Evolutionary conservation across 1,140 invertebrate genomes (phyloP).

Genomic region (Sminthurinus signatus): DNA sequence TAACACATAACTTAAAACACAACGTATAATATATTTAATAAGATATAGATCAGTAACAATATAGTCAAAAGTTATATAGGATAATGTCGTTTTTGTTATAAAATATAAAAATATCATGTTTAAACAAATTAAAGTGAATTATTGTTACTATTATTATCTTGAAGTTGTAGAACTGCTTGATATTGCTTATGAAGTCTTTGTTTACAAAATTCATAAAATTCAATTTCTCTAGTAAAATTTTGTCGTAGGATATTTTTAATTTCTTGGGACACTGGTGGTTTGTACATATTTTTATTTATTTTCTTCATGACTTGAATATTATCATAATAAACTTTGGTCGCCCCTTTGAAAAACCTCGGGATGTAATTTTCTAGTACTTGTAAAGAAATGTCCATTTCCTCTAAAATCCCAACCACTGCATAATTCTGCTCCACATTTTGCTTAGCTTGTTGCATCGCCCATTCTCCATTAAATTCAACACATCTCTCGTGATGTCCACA

Average conservation of each 20-base stretch:
- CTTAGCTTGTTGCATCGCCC: slow-evolving; percentile 74
- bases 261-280: slow-evolving; percentile 74
- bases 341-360: slow-evolving; percentile 73
- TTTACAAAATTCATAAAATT: slow-evolving; percentile 84
- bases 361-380: slow-evolving; percentile 76
- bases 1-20: too few relatives aligned
- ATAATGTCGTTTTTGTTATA: too few relatives aligned
- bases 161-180: neutral
- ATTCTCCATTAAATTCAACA: slow-evolving; percentile 77
- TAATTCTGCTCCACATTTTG: slow-evolving; percentile 75
- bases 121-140: too few relatives aligned
- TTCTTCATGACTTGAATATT: slow-evolving; percentile 46
- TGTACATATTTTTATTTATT: slow-evolving; percentile 79
- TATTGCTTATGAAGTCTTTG: slow-evolving; percentile 60
- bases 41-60: too few relatives aligned
- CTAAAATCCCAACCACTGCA: slow-evolving; percentile 77
- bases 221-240: slow-evolving; percentile 83
- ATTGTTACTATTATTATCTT: too few relatives aligned
- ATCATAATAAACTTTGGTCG: slow-evolving; percentile 71
- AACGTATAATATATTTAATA: too few relatives aligned
- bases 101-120: too few relatives aligned
- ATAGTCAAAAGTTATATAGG: too few relatives aligned
- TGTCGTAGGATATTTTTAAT: slow-evolving; percentile 76
- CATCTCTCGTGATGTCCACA: slow-evolving; percentile 80
- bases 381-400: slow-evolving; percentile 77